Conservation (phyloP, 2,113 vertebrate genomes). For the Microcebus lehilahytsara region DNA sequence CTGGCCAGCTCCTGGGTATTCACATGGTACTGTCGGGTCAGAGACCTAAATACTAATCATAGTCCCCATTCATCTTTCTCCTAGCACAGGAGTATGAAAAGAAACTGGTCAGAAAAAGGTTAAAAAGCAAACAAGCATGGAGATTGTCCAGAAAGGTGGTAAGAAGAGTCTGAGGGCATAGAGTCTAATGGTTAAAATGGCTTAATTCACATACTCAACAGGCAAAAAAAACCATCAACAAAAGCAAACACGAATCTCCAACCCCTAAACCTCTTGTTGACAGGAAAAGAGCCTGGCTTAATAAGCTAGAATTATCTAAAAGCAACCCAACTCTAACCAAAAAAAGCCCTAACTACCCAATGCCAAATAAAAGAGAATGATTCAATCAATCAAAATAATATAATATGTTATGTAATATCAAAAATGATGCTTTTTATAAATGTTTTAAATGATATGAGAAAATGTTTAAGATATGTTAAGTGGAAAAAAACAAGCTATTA, state of each 20-base stretch:
- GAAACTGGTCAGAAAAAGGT: background rate
- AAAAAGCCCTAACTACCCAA: background rate
- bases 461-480: background rate
- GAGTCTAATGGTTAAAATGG: background rate
- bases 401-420: background rate
- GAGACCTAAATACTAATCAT: background rate
- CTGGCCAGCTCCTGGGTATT: background rate
- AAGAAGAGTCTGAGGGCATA: background rate
- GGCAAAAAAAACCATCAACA: background rate
- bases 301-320: background rate
- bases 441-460: background rate
- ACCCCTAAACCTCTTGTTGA: background rate
- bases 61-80: slow-evolving; percentile 32
- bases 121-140: background rate
- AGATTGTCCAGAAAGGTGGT: background rate
- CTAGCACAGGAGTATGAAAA: background rate
- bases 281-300: background rate
- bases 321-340: background rate
- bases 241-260: background rate
- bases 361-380: background rate
- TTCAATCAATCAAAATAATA: slow-evolving; percentile 23
- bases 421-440: background rate
- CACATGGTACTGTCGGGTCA: background rate
- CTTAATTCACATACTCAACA: background rate
- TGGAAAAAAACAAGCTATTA: slow-evolving; percentile 28